phyloP scores from a whole-genome alignment of 2,797 vertebrate genomes.

The Aulostomus chinensis region DNA sequence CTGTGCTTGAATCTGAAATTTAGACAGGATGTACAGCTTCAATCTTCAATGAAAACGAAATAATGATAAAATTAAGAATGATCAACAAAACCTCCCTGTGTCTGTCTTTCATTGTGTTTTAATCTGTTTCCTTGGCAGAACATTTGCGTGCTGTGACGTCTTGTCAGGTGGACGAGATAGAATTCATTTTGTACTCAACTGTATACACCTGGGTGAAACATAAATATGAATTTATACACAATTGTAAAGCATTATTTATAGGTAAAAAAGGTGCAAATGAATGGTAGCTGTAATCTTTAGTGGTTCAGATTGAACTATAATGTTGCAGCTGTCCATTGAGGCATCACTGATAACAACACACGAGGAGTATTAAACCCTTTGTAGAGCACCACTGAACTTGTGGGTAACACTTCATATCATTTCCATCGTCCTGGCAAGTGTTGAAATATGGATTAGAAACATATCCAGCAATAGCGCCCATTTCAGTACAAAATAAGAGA shows the following conservation, averaged over 20 bases:
- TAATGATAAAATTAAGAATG: conserved; percentile 83
- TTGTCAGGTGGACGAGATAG: no score
- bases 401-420: conserved; percentile 45
- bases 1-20: conserved; percentile 82
- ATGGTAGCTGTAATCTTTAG: background rate
- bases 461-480: conserved; percentile 14
- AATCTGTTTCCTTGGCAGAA: no score
- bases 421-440: conserved; percentile 16
- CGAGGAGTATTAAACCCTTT: background rate
- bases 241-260: conserved; percentile 12
- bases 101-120: no score
- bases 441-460: conserved; percentile 3
- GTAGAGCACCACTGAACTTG: conserved; percentile 32
- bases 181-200: no score
- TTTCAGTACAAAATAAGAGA: conserved; percentile 21
- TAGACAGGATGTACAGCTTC: conserved; percentile 82
- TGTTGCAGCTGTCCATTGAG: conserved; percentile 2
- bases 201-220: conserved; percentile 44
- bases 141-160: no score
- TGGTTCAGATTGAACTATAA: conserved; percentile 2
- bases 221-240: conserved; percentile 71
- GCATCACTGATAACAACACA: no score
- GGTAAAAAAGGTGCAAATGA: conserved; percentile 11
- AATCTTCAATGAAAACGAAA: conserved; percentile 83
- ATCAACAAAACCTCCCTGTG: conserved; percentile 28